Base-by-base conservation (phyloP, 2,888 invertebrate genomes). In the Kuschelorhynchus macadamiae region DNA sequence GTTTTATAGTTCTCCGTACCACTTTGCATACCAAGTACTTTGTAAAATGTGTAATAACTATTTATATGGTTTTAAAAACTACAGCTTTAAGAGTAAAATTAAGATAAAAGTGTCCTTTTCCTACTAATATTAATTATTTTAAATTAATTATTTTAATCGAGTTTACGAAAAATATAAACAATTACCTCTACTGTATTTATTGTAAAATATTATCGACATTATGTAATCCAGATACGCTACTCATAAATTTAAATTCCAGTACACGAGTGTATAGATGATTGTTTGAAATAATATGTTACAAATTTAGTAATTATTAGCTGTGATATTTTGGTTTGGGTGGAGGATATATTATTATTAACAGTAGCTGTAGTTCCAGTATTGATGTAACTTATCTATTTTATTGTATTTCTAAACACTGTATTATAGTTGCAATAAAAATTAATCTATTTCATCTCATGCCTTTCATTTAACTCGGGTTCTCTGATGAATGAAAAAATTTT, bases 301-400 rank as follows among this genome's bases (percentile, higher is more conserved):
- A 32, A 52, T 65, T 77, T 83, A 82, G 81, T 82, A 84, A 82
- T 81, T 59, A 39, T 83, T 84, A 84, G 84, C 84, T 84, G 84
- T 84, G 84, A 84, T 84, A 84, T 84, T 83, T 81, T 78, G 73
- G 71, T 72, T 73, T 71, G 56, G 76, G 76, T 74, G 69, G 70
- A 61, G 74, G 75, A 75, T 70, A 59, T 21, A 33, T 17, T 16
- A 17, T 46, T 44, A 12, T 53, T 25, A 42, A 32, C 42, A 50
- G 25, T 61, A 61, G 50, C 39, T 20, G 8, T 30, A 50, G 33
- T 49, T 17, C 20, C 46, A 20, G 11, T 46, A 8, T 53, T 53
- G 62, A 55, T 62, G 44, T 62, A 62, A 62, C 53, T 52, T 53
- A 44, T 12, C 39, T 59, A 49, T 47, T 42, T 50, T 52, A 61